Percentiles rank a stretch among this genome's conserved stretches.
Conservation (phyloP, 2,888 invertebrate genomes). For the Chrysolina americana region DNA sequence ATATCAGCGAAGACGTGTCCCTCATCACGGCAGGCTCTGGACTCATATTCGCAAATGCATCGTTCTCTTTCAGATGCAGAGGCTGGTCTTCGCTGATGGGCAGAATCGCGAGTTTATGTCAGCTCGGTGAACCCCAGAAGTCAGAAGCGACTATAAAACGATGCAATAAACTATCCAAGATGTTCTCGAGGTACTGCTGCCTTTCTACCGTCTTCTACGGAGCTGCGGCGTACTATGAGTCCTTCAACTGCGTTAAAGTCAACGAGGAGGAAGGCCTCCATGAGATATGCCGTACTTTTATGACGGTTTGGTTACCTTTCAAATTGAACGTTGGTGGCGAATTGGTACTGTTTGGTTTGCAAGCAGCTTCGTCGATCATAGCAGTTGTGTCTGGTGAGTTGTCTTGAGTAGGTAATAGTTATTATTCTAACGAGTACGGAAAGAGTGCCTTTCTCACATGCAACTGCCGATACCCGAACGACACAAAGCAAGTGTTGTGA, state of each 20-base stretch:
- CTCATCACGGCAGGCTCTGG: conserved; percentile 1
- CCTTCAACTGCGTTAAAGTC: conserved; percentile 37
- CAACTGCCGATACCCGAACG: no score
- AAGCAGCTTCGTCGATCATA: neutral
- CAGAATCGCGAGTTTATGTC: neutral
- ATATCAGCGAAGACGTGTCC: neutral
- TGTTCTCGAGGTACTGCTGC: neutral
- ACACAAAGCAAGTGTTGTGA: no score
- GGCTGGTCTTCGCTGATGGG: conserved; percentile 5
- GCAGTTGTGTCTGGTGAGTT: neutral
- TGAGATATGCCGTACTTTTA: conserved; percentile 45
- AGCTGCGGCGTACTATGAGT: conserved; percentile 25
- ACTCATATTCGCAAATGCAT: neutral
- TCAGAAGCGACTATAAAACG: neutral
- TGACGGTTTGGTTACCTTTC: conserved; percentile 46
- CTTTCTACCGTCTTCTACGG: conserved; percentile 3
- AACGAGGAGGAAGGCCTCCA: conserved; percentile 37
- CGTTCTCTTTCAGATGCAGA: neutral
- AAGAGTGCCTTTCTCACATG: no score
- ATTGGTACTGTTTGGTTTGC: neutral
- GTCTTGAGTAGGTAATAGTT: neutral
- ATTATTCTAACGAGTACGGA: no score
- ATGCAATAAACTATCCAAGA: neutral
- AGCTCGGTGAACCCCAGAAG: neutral
- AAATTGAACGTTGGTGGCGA: neutral